These are phyloP conservation scores for Halichoerus grypus DNA, from an alignment of 2,113 vertebrate genomes.

Conservation along the genomic window DNA sequence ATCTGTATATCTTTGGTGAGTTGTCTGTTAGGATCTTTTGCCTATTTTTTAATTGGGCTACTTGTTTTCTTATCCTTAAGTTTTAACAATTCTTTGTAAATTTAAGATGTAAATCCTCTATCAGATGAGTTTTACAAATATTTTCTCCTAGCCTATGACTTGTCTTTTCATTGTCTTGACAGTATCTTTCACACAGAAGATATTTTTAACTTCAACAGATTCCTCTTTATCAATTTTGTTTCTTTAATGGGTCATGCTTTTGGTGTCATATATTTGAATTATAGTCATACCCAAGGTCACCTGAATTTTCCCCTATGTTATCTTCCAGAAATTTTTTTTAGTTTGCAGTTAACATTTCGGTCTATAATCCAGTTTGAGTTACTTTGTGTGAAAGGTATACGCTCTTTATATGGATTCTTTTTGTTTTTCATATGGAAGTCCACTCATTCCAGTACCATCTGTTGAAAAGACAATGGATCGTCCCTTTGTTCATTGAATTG, in stretches of 20 bases:
- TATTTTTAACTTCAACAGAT: background rate
- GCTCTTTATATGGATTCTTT: background rate
- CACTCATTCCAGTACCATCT: background rate
- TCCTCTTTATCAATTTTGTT: background rate
- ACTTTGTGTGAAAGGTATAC: background rate
- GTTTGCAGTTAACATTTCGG: background rate
- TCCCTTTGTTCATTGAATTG: background rate
- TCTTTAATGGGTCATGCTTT: background rate
- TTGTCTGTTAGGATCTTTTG: background rate
- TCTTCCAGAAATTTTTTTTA: background rate
- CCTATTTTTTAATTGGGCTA: background rate
- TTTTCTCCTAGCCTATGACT: background rate
- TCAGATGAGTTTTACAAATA: background rate
- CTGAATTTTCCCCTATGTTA: background rate
- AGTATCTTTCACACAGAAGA: background rate
- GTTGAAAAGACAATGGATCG: background rate
- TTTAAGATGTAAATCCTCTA: background rate
- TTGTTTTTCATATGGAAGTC: background rate
- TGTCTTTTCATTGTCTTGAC: slow-evolving; percentile 1
- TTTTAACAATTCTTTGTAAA: background rate
- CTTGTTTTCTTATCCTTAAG: background rate
- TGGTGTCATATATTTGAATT: background rate
- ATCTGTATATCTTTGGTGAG: background rate
- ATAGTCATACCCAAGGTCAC: background rate
- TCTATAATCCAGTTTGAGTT: background rate